phyloP scores from a whole-genome alignment of 2,113 vertebrate species.

The Onychostruthus taczanowskii region DNA sequence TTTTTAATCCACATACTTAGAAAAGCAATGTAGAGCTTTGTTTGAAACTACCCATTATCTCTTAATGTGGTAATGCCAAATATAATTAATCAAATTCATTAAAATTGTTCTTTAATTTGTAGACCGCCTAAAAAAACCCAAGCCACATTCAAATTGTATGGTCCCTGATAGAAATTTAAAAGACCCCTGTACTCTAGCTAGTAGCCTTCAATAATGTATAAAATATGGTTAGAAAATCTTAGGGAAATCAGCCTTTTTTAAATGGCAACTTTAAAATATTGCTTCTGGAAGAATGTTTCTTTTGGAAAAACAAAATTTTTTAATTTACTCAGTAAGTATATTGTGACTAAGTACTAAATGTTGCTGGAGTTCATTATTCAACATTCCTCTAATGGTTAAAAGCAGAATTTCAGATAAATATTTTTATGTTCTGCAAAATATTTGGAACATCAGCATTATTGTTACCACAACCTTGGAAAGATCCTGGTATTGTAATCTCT shows the following conservation, averaged over 20 bases:
- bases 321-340: neutral
- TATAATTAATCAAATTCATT: neutral
- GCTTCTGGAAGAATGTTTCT: neutral
- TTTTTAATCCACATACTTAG: neutral
- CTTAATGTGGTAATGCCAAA: neutral
- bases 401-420: neutral
- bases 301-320: neutral
- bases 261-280: neutral
- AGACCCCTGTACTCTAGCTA: neutral
- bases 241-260: neutral
- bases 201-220: neutral
- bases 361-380: neutral
- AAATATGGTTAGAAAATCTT: neutral
- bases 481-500: neutral
- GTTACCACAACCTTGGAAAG: neutral
- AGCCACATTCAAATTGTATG: neutral
- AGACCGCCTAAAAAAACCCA: neutral
- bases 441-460: neutral
- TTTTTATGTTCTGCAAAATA: neutral
- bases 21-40: neutral
- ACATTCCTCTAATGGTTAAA: neutral
- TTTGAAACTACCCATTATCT: neutral
- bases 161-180: neutral
- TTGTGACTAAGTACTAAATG: neutral
- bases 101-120: neutral